Base-by-base conservation (phyloP, 2,113 vertebrate species). In the Zapus hudsonius region DNA sequence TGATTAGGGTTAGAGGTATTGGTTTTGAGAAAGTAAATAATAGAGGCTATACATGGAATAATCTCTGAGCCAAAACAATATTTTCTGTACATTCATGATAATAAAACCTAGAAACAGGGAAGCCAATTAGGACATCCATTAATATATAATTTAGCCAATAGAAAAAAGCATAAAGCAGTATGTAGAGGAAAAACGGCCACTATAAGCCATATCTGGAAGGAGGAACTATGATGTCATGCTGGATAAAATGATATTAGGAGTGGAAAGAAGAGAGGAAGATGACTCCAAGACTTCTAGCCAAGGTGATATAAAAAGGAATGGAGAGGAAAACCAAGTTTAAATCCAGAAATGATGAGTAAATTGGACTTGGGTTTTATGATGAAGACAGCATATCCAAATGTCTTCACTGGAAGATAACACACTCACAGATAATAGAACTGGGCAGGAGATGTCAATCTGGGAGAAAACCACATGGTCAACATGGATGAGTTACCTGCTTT, bases 301-400 rank as follows among this genome's bases (percentile, higher is more conserved):
- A 36, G 8, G 3, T 89, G 63, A 69, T 47, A 72, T 31, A 63
- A 80, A 85, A 61, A 83, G 64, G 57, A 79, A 82, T 36, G 47
- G n/a, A 40, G 20, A 93, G 20, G 29, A 89, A 88, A 93, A 69
- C 27, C 20, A 72, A 10, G 17, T 84, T 67, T 55, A 44, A 69
- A 47, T 44, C n/a, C 36, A 72, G 36, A 6, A 25, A 63, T 0
- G 23, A 40, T 57, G 40, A 93, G 27, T 40, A 82, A 64, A 9
- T 63, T 73, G 33, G 59, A 75, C 22, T 83, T 90, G n/a, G 19
- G 36, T 79, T 92, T 90, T 81, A 27, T 94, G 81, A 36, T 69
- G 40, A 78, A 87, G 47, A 33, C 29, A 44, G 29, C 42, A 69
- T 23, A 66, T 64, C 31, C 84, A 81, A 66, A 27, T 23, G 3